Conservation (phyloP, 2,113 vertebrate genomes). For the Calonectris borealis region DNA sequence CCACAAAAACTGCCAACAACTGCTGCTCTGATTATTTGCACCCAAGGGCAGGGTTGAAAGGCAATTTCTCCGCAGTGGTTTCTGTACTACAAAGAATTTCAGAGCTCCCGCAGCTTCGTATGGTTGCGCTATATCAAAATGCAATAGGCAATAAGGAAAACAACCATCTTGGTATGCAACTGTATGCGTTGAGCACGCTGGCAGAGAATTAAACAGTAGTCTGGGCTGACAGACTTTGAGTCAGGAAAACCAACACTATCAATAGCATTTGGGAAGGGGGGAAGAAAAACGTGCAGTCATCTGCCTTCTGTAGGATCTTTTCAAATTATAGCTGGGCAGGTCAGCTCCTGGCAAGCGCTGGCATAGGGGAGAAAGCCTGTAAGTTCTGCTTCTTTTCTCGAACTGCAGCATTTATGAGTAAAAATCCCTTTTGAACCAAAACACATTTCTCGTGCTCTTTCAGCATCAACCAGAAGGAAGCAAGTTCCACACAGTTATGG, state of each 20-base stretch:
- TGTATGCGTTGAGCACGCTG: rapidly evolving
- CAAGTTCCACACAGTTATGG: background rate
- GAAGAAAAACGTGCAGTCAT: background rate
- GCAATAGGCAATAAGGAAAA: background rate
- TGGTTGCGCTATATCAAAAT: background rate
- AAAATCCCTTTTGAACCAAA: background rate
- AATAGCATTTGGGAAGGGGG: background rate
- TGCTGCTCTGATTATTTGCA: background rate
- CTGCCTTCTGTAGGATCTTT: background rate
- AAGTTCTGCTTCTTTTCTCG: background rate
- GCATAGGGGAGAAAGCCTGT: background rate
- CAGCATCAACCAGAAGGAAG: background rate
- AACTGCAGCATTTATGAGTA: background rate
- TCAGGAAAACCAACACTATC: background rate
- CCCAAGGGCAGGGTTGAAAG: background rate
- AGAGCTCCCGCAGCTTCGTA: background rate
- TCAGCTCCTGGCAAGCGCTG: background rate
- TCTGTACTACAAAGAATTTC: background rate
- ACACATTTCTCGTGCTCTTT: background rate
- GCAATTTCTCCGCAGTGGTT: background rate
- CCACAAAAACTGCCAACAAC: background rate
- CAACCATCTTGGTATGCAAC: background rate
- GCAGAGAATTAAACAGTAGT: background rate
- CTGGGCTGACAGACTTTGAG: background rate
- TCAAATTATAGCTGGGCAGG: background rate